Conservation (phyloP, 2,888 invertebrate species). For the Megaustenia siamemsis region DNA sequence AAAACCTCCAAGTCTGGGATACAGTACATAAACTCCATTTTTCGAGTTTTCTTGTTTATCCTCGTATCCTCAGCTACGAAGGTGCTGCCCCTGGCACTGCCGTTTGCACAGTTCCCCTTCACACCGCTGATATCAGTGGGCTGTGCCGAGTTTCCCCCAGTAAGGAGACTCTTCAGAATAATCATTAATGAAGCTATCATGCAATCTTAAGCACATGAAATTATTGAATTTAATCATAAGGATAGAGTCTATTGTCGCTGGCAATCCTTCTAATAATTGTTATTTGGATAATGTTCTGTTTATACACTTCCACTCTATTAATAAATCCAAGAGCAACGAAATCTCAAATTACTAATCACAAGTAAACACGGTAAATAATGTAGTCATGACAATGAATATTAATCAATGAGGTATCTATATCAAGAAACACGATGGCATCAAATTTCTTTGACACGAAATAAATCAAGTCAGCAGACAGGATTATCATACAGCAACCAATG, state of each 20-base stretch:
- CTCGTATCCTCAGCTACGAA: background rate
- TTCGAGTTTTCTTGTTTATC: background rate
- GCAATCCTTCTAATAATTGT: too few relatives aligned
- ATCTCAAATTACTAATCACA: too few relatives aligned
- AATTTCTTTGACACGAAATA: too few relatives aligned
- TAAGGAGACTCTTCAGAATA: slow-evolving; percentile 1
- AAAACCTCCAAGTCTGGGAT: slow-evolving; percentile 47
- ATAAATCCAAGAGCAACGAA: too few relatives aligned
- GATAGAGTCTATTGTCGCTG: background rate
- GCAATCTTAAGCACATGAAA: background rate
- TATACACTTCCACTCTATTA: too few relatives aligned
- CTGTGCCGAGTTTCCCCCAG: background rate
- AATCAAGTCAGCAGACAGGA: too few relatives aligned
- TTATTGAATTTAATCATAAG: background rate
- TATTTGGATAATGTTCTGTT: too few relatives aligned
- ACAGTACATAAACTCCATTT: slow-evolving; percentile 51
- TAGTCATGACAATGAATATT: too few relatives aligned
- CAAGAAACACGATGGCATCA: too few relatives aligned
- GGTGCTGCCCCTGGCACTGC: background rate
- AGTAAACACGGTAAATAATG: too few relatives aligned
- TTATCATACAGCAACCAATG: too few relatives aligned
- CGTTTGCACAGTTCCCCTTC: background rate
- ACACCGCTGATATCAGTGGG: background rate
- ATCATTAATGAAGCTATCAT: slow-evolving; percentile 18
- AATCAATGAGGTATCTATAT: too few relatives aligned